A percentile compares a stretch with the other conserved stretches of the same genome.
phyloP scores from a whole-genome alignment of 2,888 invertebrate genomes.

The Melieria crassipennis region DNA sequence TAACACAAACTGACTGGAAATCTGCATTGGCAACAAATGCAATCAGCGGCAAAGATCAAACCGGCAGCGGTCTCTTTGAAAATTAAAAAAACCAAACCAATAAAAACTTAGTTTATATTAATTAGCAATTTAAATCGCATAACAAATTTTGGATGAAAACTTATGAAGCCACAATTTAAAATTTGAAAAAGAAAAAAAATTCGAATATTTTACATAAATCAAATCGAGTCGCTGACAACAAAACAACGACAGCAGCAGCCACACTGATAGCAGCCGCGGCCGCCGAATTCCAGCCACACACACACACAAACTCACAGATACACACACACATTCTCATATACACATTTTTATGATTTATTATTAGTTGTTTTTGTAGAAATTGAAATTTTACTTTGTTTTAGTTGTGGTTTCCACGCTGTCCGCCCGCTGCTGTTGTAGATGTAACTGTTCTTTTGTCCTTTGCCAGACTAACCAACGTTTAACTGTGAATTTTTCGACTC shows the following conservation, averaged over 20 bases:
- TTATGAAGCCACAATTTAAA: too few species aligned
- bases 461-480: neutral
- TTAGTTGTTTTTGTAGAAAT: constrained; percentile 1
- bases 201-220: too few species aligned
- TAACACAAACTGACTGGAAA: neutral
- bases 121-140: too few species aligned
- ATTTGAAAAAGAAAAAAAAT: too few species aligned
- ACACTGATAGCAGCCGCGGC: neutral
- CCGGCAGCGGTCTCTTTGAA: too few species aligned
- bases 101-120: neutral
- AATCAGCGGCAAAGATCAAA: neutral
- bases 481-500: neutral
- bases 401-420: too few species aligned
- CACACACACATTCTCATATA: neutral
- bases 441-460: too few species aligned
- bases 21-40: constrained; percentile 1
- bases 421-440: too few species aligned
- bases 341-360: constrained; percentile 4
- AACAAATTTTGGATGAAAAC: too few species aligned
- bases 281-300: neutral
- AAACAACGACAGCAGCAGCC: constrained; percentile 9
- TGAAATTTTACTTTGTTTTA: neutral
- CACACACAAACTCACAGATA: neutral
- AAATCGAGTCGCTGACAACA: neutral
- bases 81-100: neutral